Conservation (phyloP, 2,113 vertebrate genomes). For the Gavialis gangeticus region DNA sequence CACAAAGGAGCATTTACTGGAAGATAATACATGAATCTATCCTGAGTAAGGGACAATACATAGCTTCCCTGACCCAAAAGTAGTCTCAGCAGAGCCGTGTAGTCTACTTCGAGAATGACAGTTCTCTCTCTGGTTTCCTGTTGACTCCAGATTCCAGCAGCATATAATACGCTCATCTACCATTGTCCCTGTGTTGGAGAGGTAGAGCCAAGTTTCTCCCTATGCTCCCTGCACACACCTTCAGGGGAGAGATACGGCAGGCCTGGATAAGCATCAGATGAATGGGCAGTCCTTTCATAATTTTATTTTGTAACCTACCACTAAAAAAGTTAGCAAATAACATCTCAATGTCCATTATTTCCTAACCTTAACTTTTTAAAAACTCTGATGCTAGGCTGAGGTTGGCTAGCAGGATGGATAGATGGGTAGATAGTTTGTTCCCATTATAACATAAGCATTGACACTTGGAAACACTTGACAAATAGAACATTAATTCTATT, state of each 20-base stretch:
- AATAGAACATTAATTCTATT: conserved; percentile 17
- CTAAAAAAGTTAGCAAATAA: too few species aligned
- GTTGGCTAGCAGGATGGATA: too few species aligned
- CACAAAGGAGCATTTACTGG: fast-evolving
- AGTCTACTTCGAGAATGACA: not conserved
- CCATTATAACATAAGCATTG: conserved; percentile 47
- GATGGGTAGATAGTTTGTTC: too few species aligned
- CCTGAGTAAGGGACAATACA: fast-evolving
- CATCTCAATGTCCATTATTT: too few species aligned
- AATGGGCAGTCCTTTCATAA: too few species aligned
- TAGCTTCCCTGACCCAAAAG: fast-evolving
- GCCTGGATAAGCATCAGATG: too few species aligned
- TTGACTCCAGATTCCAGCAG: fast-evolving
- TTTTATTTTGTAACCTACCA: too few species aligned
- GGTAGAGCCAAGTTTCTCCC: not conserved
- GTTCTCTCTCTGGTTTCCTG: not conserved
- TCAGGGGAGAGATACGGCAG: not conserved
- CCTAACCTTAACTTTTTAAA: too few species aligned
- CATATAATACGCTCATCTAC: fast-evolving
- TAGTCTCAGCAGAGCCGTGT: too few species aligned
- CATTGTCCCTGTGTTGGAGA: fast-evolving
- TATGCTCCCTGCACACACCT: not conserved
- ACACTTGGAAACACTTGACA: conserved; percentile 60
- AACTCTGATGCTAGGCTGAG: too few species aligned
- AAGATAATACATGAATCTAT: fast-evolving